These are phyloP conservation scores for Acanthornis magna DNA, from an alignment of 2,797 vertebrate genomes.

Conservation along the genomic window DNA sequence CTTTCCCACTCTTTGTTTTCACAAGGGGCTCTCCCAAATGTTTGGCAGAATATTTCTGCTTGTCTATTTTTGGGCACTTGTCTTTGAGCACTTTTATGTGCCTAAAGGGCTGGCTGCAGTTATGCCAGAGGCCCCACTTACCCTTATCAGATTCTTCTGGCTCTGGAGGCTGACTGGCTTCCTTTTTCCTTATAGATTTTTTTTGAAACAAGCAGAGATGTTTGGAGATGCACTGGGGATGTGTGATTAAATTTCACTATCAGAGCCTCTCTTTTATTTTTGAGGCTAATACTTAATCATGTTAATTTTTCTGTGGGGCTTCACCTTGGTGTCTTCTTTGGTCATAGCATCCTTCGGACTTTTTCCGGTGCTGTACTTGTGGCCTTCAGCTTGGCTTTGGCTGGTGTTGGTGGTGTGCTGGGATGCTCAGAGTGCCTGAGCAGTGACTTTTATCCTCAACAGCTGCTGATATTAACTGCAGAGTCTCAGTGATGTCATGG, in stretches of 20 bases:
- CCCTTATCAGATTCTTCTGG: not conserved
- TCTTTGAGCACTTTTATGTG: not conserved
- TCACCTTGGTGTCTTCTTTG: not conserved
- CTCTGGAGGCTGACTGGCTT: not conserved
- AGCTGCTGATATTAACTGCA: constrained; percentile 35
- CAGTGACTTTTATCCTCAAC: constrained; percentile 54
- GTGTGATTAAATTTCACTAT: not conserved
- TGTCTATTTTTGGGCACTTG: not conserved
- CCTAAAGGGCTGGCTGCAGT: fast-evolving
- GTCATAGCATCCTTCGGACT: not conserved
- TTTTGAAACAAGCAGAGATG: not conserved
- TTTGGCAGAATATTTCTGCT: not conserved
- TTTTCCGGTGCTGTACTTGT: not conserved
- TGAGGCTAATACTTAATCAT: not conserved
- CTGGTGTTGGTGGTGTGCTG: not conserved
- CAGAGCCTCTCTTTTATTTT: not conserved
- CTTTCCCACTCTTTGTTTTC: not conserved
- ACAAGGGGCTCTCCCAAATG: not conserved
- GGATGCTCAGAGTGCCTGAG: constrained; percentile 35
- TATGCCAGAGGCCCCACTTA: not conserved
- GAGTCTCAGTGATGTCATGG: constrained; percentile 30
- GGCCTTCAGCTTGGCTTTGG: not conserved
- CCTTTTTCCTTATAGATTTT: not conserved
- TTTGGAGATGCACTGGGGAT: not conserved
- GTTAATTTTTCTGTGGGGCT: not conserved